phyloP scores from a whole-genome alignment of 2,888 invertebrate genomes.

The Morpho helenor region DNA sequence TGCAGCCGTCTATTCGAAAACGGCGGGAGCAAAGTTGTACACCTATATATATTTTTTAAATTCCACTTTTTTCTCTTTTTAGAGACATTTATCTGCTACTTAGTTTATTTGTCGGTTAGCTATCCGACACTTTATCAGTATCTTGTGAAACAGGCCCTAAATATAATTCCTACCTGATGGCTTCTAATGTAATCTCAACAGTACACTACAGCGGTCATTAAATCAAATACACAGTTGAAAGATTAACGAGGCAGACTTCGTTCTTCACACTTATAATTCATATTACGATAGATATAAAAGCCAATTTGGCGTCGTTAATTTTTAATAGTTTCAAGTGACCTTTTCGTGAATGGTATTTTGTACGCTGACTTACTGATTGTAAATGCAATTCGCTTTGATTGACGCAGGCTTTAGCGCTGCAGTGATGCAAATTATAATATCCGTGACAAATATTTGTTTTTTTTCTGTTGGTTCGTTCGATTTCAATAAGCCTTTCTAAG shows the following conservation, averaged over 20 bases:
- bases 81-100: too few relatives aligned
- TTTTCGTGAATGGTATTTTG: slow-evolving; percentile 22
- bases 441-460: neutral
- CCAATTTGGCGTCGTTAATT: slow-evolving; percentile 6
- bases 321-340: slow-evolving; percentile 17
- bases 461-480: neutral
- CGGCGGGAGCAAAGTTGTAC: too few relatives aligned
- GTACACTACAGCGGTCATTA: too few relatives aligned
- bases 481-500: neutral
- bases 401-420: slow-evolving; percentile 4
- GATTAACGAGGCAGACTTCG: slow-evolving; percentile 9
- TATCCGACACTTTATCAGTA: too few relatives aligned
- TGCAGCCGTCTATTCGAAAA: too few relatives aligned
- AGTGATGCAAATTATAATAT: neutral
- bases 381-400: slow-evolving; percentile 12
- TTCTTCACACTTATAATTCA: slow-evolving; percentile 4
- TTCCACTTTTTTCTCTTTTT: too few relatives aligned
- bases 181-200: too few relatives aligned
- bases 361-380: slow-evolving; percentile 9
- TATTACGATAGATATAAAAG: slow-evolving; percentile 14
- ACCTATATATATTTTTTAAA: too few relatives aligned
- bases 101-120: too few relatives aligned
- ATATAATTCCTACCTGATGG: too few relatives aligned
- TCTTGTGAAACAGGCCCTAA: too few relatives aligned
- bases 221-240: neutral